Conservation (phyloP, 2,888 invertebrate species). For the Omphaloscelis lunosa region DNA sequence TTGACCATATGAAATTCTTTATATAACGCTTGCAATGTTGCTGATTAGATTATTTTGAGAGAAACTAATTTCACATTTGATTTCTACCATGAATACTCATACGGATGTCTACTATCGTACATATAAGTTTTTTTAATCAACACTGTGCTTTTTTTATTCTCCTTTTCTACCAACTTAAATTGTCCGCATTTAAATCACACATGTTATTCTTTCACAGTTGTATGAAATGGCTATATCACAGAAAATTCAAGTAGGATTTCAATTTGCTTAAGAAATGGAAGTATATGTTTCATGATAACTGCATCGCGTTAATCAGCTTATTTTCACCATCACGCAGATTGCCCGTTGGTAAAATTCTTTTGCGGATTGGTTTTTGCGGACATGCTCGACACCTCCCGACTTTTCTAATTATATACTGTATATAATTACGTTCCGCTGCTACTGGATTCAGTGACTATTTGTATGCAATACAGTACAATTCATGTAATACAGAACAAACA, state of each 20-base stretch:
- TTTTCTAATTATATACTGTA: too few relatives aligned
- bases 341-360: background rate
- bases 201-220: background rate
- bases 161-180: too few relatives aligned
- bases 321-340: background rate
- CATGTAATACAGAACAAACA: background rate
- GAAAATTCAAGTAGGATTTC: background rate
- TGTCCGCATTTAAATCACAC: too few relatives aligned
- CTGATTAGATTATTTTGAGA: too few relatives aligned
- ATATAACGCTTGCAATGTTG: too few relatives aligned
- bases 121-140: too few relatives aligned
- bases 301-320: background rate
- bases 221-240: background rate
- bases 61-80: too few relatives aligned
- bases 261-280: background rate
- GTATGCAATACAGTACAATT: constrained; percentile 1
- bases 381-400: background rate
- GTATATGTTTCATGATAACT: background rate
- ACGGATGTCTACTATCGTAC: too few relatives aligned
- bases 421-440: background rate
- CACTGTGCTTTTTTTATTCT: too few relatives aligned
- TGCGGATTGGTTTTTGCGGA: background rate
- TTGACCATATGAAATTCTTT: too few relatives aligned
- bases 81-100: too few relatives aligned
- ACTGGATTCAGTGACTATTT: background rate